Base-by-base conservation (phyloP, 1,140 invertebrate species). In the Nixonia krombeini region DNA sequence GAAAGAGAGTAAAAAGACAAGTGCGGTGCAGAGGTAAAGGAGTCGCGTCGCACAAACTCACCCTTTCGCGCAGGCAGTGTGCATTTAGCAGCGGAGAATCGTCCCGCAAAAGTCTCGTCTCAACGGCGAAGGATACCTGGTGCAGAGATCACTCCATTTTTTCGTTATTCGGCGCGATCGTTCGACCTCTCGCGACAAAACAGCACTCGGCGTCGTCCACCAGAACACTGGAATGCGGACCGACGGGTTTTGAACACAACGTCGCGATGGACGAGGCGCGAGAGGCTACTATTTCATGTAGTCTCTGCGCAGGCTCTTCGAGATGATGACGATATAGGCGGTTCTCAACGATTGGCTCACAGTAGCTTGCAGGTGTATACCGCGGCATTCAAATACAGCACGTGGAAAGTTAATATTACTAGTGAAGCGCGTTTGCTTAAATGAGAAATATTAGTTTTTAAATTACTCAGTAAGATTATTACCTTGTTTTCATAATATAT, bases 171-270 rank as follows among this genome's bases (percentile, higher is more conserved):
- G 13, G 35, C 21, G 18, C 45, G 21, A 33, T 35, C 29, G 18
- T 13, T 37, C 29, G 16, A 15, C 18, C 10, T 21, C 45, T 35
- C 29, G 35, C 47, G 28, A 10, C 40, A 53, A 17, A 44, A 17
- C 58, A 28, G 21, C 50, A 40, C 56, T 65, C 52, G 35, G 69
- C 69, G 69, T 71, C 69, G 65, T 69, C 53, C 58, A 58, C 65
- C 50, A 62, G 61, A 46, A 71, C 62, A 71, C 68, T 71, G 69
- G 69, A 71, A 71, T 71, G 63, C 58, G 45, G 57, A 70, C 68
- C 61, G 69, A 71, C 69, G 49, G 62, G 58, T 71, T 71, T 71
- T 67, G 62, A 67, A 71, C 63, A 45, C 65, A 57, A 68, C 57
- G 65, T 62, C 65, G 65, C 65, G 65, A 58, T 44, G 65, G 37